Evolutionary conservation across 2,888 invertebrate genomes (phyloP), one percentile per base, ranked within the genome.

Genomic region (Zygogramma bicolorata): DNA sequence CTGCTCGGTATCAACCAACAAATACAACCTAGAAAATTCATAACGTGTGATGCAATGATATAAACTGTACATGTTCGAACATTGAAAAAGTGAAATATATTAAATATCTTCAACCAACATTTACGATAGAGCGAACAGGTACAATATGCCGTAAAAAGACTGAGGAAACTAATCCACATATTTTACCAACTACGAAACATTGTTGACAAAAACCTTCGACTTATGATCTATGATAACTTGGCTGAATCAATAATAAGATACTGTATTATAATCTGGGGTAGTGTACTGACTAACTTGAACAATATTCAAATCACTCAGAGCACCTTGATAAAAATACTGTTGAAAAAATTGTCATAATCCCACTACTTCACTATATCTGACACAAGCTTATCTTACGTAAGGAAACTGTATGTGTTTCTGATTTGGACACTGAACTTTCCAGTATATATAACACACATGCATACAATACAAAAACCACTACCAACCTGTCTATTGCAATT

Each of bases 1-100:
- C 53, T 53, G 53, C 18, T 53, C n/a, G 53, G 18, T n/a, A 53
- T 53, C 53, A 53, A 53, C 53, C n/a, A 53, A 53, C 18, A 53
- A 53, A 15, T 13, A 18, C n/a, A 8, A 15, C 18, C 2, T 8
- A 18, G 10, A 57, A 57, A 57, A 57, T 57, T 57, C 57, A 57
- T 8, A 25, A 53, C 53, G 13, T 57, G 13, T 1, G 57, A 57
- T 57, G 25, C 57, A 25, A n/a, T 57, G 13, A 57, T 57, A 57
- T n/a, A n/a, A n/a, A n/a, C n/a, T n/a, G n/a, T n/a, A n/a, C n/a
- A n/a, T n/a, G n/a, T n/a, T n/a, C n/a, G n/a, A n/a, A n/a, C n/a
- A n/a, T n/a, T n/a, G n/a, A n/a, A n/a, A n/a, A n/a, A n/a, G n/a
- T n/a, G n/a, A n/a, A n/a, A n/a, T n/a, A n/a, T n/a, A n/a, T n/a